Evolutionary conservation across 1,140 invertebrate genomes (phyloP), one percentile per base, ranked within the genome.

Genomic region (Drosophila tsacasi): DNA sequence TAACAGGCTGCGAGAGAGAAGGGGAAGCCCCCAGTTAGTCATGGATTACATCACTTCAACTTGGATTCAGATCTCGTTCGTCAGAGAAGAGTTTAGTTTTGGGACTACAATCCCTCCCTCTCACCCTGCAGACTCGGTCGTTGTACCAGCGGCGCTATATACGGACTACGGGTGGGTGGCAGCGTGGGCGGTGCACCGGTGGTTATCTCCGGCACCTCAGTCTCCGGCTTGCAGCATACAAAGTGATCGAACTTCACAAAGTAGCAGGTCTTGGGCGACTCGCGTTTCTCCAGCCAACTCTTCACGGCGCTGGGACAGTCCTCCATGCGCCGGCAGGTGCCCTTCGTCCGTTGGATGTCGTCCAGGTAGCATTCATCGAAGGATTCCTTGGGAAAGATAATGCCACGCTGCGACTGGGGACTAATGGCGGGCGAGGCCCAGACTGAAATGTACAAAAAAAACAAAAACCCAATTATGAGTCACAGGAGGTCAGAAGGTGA

Each of bases 241-340:
- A 79, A 87, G 9, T 92, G 87, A 57, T 92, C 91, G 32, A 84
- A 92, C 39, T 86, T 91, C 12, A 91, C 75, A 23, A 92, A 92
- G 61, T 84, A 92, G 37, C 91, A 92, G 21, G 91, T 92, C 49
- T 91, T 83, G n/a, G 91, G 91, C 0, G 65, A 37, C 17, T 77
- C 47, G 3, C 73, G 66, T 12, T 67, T 39, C 13, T 74, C 52
- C 8, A 76, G 25, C 91, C 91, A 92, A 13, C 62, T 78, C 0
- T 32, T 39, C 3, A 92, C 15, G 0, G 89, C 91, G 2, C 39
- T 40, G 8, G 82, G 75, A 27, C 91, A 92, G 7, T 92, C 69
- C 47, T 85, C 71, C 10, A 92, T 65, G 37, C 65, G 44, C 10
- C 75, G 85, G 17, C 91, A 92, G n/a, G 2, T 73, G 17, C 91